Percentiles rank a stretch among this genome's conserved stretches.
Conservation (phyloP, 2,888 invertebrate species). For the Fragum fragum region DNA sequence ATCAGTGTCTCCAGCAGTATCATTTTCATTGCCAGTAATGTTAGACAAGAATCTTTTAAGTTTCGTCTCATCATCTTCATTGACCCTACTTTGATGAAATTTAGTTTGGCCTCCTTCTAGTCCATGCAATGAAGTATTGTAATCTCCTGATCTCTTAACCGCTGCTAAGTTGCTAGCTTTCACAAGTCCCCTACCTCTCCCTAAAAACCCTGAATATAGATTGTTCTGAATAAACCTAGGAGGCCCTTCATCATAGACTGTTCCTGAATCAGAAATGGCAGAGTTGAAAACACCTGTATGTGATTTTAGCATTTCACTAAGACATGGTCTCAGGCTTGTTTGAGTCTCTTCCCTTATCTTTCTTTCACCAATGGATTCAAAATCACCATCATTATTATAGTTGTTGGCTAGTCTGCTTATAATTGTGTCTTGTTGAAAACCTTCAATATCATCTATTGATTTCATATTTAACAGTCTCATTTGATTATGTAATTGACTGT, state of each 20-base stretch:
- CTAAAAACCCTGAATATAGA: neutral
- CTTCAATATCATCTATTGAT: too few relatives aligned
- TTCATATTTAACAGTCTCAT: neutral
- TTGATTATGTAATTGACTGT: neutral
- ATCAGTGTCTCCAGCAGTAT: neutral
- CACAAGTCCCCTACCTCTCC: constrained; percentile 19
- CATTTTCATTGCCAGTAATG: neutral
- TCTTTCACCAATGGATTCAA: constrained; percentile 30
- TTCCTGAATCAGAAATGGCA: constrained; percentile 4
- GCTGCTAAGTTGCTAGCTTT: neutral
- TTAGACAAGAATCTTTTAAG: constrained; percentile 16
- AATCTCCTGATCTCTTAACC: neutral
- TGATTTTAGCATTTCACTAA: neutral
- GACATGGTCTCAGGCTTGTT: neutral
- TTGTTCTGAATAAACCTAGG: constrained; percentile 21
- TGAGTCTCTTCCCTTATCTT: constrained; percentile 41
- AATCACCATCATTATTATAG: neutral
- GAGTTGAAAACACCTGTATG: neutral
- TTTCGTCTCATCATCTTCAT: constrained; percentile 29
- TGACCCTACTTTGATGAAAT: neutral
- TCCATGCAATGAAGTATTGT: neutral
- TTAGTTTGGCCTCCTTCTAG: neutral
- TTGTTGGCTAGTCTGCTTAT: neutral
- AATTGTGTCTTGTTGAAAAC: neutral
- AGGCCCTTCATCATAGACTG: constrained; percentile 16